These are phyloP conservation scores for Drosophila azteca DNA, from an alignment of 1,140 invertebrate species.

Conservation along the genomic window DNA sequence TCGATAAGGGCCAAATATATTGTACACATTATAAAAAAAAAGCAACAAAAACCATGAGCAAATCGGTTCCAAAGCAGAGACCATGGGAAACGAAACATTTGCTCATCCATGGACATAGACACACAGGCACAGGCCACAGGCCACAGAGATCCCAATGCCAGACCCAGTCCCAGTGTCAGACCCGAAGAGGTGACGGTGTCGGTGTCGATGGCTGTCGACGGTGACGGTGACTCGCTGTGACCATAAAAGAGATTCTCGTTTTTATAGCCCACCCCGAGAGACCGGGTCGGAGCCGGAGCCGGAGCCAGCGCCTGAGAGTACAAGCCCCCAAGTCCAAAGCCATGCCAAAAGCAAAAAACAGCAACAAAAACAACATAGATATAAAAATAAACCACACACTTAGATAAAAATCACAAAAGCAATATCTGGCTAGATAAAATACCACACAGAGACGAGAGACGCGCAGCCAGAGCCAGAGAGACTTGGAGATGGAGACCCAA, in stretches of 20 bases:
- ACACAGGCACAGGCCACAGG: too few species aligned
- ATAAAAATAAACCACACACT: constrained; percentile 77
- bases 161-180: neutral
- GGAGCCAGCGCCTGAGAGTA: too few species aligned
- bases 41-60: constrained; percentile 39
- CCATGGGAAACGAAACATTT: constrained; percentile 80
- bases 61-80: constrained; percentile 51
- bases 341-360: constrained; percentile 37
- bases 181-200: constrained; percentile 42
- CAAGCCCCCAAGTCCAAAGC: too few species aligned
- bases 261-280: constrained; percentile 65
- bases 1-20: constrained; percentile 64
- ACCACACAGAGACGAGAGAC: constrained; percentile 61
- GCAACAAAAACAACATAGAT: constrained; percentile 58
- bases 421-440: constrained; percentile 79
- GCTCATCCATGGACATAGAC: constrained; percentile 39
- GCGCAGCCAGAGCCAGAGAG: constrained; percentile 13
- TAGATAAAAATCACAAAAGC: constrained; percentile 83
- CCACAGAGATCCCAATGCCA: neutral
- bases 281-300: too few species aligned
- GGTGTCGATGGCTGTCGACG: neutral
- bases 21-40: constrained; percentile 65
- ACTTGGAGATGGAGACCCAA: constrained; percentile 4
- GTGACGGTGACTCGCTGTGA: constrained; percentile 72
- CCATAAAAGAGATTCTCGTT: constrained; percentile 80